Evolutionary conservation across 2,888 invertebrate species (phyloP), one percentile per base, ranked within the genome.

Genomic region (Dryomyza anilis): DNA sequence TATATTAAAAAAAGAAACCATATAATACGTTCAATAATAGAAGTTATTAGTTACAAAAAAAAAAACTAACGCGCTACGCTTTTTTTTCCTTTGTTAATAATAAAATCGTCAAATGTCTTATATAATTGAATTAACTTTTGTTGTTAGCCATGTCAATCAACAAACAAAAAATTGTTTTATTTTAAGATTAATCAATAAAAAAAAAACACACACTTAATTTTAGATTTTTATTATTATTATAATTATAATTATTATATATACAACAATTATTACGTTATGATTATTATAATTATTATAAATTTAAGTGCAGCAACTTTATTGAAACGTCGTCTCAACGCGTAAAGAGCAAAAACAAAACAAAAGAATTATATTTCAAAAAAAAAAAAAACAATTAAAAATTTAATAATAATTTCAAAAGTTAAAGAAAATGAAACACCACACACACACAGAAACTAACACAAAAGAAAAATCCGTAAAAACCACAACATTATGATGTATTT

Each of bases 231-330:
- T 64, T 64, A 64, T 60, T 56, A 62, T 46, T n/a, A n/a, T n/a
- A n/a, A n/a, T n/a, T n/a, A n/a, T n/a, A n/a, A n/a, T n/a, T n/a
- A n/a, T n/a, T n/a, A n/a, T n/a, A n/a, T n/a, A n/a, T n/a, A n/a
- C n/a, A n/a, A 67, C 65, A 69, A 69, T 67, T 67, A 64, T 66
- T 66, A 67, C 45, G 30, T 65, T 63, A 63, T 48, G 8, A 52
- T 59, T 55, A 60, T 50, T 43, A 64, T 55, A 16, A 56, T 52
- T 56, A 52, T 23, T 23, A 62, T 52, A 16, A 58, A 63, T 55
- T 27, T 64, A 67, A 62, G 62, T 67, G 59, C 55, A 60, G 53
- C 56, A 62, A 39, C 46, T 45, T 56, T 63, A 63, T 59, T 64
- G 59, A 65, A 64, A 64, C 55, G 64, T 63, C 53, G 52, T 61